Conservation (phyloP, 1,140 invertebrate genomes). For the Tribolium madens region DNA sequence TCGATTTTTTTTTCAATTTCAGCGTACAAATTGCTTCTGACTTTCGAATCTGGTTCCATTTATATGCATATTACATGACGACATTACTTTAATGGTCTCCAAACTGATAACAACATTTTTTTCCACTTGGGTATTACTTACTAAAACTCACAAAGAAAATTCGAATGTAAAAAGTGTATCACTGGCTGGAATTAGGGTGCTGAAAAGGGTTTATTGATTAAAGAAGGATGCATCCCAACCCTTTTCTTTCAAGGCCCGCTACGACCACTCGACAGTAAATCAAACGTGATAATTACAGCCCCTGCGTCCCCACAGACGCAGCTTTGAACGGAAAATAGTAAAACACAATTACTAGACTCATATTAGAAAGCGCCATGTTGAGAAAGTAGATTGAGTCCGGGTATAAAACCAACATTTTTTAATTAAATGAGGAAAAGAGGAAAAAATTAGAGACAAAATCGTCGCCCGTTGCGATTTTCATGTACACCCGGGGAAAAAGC, state of each 20-base stretch:
- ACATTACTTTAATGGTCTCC: neutral
- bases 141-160: neutral
- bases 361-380: constrained; percentile 1
- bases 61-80: constrained; percentile 12
- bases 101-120: neutral
- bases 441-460: neutral
- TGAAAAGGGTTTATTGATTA: constrained; percentile 32
- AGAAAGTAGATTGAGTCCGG: neutral
- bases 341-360: constrained; percentile 2
- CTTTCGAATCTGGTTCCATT: constrained; percentile 14
- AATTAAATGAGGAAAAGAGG: neutral
- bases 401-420: neutral
- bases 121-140: neutral
- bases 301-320: neutral
- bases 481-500: no score
- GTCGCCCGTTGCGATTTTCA: no score
- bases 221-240: constrained; percentile 35
- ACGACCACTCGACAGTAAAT: constrained; percentile 23
- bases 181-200: constrained; percentile 11
- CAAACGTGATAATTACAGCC: constrained; percentile 28
- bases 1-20: constrained; percentile 13
- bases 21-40: constrained; percentile 16
- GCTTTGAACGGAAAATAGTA: constrained; percentile 1
- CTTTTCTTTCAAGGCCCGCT: constrained; percentile 30
- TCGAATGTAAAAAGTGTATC: constrained; percentile 20